A percentile compares a stretch with the other conserved stretches of the same genome.
These are phyloP conservation scores for Andrena haemorrhoa DNA, from an alignment of 2,888 invertebrate species.

Conservation along the genomic window DNA sequence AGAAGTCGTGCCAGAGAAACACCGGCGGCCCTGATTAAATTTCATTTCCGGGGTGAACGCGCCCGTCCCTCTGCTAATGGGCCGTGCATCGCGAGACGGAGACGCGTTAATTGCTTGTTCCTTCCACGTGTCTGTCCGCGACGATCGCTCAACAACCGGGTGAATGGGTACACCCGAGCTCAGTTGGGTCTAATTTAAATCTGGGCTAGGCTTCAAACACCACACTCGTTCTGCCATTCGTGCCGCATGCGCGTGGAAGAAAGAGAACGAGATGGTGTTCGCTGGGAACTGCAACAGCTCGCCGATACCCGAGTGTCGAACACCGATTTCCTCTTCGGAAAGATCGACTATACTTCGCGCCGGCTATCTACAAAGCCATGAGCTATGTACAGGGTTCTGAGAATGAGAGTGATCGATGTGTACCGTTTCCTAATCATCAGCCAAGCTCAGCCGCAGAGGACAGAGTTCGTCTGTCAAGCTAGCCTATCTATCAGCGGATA, in stretches of 20 bases:
- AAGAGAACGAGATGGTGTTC: background rate
- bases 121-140: background rate
- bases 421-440: background rate
- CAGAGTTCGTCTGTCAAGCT: slow-evolving; percentile 10
- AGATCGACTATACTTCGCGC: background rate
- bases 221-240: background rate
- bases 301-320: background rate
- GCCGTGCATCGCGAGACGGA: slow-evolving; percentile 21
- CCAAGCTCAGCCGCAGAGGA: background rate
- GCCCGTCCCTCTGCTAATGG: background rate
- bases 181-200: background rate
- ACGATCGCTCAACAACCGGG: background rate
- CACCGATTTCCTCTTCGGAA: background rate
- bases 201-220: background rate
- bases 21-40: slow-evolving; percentile 15
- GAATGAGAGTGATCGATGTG: background rate
- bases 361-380: background rate
- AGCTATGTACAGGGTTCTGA: background rate
- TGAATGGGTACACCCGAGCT: background rate
- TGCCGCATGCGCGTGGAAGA: background rate
- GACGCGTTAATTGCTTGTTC: background rate
- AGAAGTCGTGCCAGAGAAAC: slow-evolving; percentile 16
- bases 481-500: slow-evolving; percentile 3
- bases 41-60: background rate
- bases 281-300: background rate